Conservation (phyloP, 2,113 vertebrate genomes). For the Rhadina sibilatrix region DNA sequence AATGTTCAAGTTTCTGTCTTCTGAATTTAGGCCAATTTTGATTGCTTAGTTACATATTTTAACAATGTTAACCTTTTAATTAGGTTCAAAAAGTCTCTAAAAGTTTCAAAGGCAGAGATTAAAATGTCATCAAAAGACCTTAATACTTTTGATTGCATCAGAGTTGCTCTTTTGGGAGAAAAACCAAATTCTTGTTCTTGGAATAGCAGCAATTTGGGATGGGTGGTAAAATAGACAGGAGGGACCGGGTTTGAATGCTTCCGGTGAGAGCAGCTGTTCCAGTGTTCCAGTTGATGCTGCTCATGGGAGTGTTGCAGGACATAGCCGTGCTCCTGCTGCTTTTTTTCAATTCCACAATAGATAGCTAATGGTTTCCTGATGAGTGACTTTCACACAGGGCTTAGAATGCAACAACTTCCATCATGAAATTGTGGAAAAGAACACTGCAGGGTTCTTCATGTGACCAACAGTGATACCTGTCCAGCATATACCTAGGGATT, state of each 20-base stretch:
- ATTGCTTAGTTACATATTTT: not conserved
- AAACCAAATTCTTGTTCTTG: not conserved
- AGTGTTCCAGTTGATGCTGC: not conserved
- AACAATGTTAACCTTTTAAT: not conserved
- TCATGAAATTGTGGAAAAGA: not conserved
- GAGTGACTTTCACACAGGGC: not conserved
- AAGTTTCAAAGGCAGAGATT: not conserved
- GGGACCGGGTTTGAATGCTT: accelerated
- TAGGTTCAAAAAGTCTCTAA: not conserved
- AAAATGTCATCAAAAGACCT: not conserved
- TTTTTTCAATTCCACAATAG: not conserved
- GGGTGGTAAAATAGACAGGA: not conserved
- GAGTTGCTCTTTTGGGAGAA: not conserved
- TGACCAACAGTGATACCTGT: not conserved
- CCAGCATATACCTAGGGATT: not conserved
- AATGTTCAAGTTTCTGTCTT: not conserved
- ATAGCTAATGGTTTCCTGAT: not conserved
- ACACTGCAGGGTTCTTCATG: not conserved
- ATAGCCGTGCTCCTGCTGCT: not conserved
- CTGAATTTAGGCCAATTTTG: not conserved
- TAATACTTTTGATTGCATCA: not conserved
- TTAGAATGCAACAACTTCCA: not conserved
- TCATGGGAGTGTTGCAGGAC: not conserved
- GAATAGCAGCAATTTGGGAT: not conserved
- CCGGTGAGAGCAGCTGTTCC: not conserved